Evolutionary conservation across 1,140 invertebrate genomes (phyloP).

Genomic region (Camponotus floridanus): DNA sequence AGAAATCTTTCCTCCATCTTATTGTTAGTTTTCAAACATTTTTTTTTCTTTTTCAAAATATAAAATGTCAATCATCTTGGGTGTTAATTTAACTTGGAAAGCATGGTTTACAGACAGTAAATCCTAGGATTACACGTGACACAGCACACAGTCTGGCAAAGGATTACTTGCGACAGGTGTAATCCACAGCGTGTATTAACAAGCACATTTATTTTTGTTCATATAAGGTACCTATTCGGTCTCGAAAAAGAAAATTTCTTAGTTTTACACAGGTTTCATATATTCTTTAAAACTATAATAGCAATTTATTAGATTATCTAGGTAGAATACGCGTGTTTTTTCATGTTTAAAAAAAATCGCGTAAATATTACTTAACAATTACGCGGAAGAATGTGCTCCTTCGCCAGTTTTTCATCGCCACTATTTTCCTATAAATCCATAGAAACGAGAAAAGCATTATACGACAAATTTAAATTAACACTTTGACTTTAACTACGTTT

Average conservation of each 20-base stretch:
- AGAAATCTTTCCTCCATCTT: background rate
- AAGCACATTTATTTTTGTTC: constrained; percentile 45
- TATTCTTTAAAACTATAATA: background rate
- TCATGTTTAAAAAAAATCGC: background rate
- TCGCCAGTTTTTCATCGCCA: background rate
- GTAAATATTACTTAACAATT: constrained; percentile 33
- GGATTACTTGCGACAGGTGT: constrained; percentile 33
- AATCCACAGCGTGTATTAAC: constrained; percentile 43
- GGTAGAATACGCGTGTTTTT: background rate
- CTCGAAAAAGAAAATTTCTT: background rate
- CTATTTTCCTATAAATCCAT: background rate
- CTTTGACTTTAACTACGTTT: background rate
- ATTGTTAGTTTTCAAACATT: background rate
- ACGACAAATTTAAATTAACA: constrained; percentile 11
- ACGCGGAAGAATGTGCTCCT: background rate
- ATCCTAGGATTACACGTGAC: constrained; percentile 41
- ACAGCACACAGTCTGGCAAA: background rate
- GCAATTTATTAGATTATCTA: background rate
- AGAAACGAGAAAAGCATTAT: background rate
- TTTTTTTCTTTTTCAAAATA: constrained; percentile 5
- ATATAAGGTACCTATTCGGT: background rate
- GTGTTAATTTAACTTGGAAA: constrained; percentile 47
- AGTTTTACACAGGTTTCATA: background rate
- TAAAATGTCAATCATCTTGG: constrained; percentile 7
- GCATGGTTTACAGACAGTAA: constrained; percentile 12